Conservation (phyloP, 2,888 invertebrate species). For the Thymelicus lineola region DNA sequence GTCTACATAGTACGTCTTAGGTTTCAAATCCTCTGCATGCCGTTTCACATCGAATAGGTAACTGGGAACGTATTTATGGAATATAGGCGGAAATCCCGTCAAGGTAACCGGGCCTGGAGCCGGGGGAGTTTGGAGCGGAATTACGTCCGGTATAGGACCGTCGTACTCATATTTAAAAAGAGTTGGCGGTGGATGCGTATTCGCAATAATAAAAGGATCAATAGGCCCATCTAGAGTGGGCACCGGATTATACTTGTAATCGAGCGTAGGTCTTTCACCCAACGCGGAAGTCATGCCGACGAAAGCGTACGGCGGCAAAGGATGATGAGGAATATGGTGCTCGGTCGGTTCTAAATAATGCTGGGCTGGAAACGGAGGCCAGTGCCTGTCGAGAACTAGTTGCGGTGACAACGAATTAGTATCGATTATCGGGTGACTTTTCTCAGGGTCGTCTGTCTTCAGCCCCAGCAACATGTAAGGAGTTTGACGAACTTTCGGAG, state of each 20-base stretch:
- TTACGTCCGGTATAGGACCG: slow-evolving; percentile 74
- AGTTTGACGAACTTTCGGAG: slow-evolving; percentile 57
- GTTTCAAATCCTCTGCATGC: slow-evolving; percentile 77
- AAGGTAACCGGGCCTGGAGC: slow-evolving; percentile 74
- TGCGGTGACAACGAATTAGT: slow-evolving; percentile 73
- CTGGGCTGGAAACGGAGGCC: slow-evolving; percentile 79
- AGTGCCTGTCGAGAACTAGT: slow-evolving; percentile 68
- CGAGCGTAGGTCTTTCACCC: slow-evolving; percentile 70
- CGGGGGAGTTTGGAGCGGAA: slow-evolving; percentile 63
- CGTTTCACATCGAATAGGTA: slow-evolving; percentile 76
- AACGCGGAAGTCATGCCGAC: slow-evolving; percentile 77
- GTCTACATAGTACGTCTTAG: slow-evolving; percentile 83
- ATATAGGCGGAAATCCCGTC: slow-evolving; percentile 77
- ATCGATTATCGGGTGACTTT: slow-evolving; percentile 65
- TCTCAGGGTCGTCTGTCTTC: slow-evolving; percentile 68
- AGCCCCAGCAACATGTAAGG: slow-evolving; percentile 77
- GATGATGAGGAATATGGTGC: slow-evolving; percentile 66
- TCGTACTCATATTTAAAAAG: slow-evolving; percentile 77
- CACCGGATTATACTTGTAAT: slow-evolving; percentile 74
- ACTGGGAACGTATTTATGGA: slow-evolving; percentile 79
- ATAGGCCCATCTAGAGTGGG: slow-evolving; percentile 71
- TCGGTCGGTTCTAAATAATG: slow-evolving; percentile 73
- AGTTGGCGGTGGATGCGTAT: slow-evolving; percentile 67
- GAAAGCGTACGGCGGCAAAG: slow-evolving; percentile 73
- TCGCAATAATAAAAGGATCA: slow-evolving; percentile 70